Conservation (phyloP, 64 coral and sea anemone genomes). For the Pocillopora damicornis region DNA sequence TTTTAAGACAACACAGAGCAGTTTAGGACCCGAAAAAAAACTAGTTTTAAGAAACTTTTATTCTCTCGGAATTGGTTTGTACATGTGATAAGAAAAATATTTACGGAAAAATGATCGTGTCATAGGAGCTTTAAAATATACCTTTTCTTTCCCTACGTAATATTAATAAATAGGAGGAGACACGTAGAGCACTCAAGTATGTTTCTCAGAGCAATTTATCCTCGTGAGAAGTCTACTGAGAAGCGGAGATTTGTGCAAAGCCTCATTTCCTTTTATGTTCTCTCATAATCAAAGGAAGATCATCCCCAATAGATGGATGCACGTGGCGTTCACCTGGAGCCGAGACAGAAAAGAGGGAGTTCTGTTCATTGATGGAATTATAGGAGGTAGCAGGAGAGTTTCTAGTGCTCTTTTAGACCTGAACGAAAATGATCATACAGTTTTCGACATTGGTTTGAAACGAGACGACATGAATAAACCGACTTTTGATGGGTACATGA, state of each 20-base stretch:
- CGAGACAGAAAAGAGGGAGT: not conserved
- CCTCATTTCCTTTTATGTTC: not conserved
- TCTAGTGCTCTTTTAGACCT: not conserved
- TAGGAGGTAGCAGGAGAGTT: not conserved
- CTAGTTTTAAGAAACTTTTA: too few relatives aligned
- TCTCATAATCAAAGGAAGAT: not conserved
- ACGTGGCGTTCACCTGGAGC: constrained; percentile 11
- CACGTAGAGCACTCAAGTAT: too few relatives aligned
- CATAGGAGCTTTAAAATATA: too few relatives aligned
- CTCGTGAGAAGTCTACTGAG: not conserved
- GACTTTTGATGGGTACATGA: not conserved
- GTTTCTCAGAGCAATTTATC: too few relatives aligned
- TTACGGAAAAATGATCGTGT: too few relatives aligned
- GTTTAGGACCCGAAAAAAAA: too few relatives aligned
- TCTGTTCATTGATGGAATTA: not conserved
- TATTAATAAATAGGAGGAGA: too few relatives aligned
- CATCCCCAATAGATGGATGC: not conserved
- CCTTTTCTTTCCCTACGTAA: too few relatives aligned
- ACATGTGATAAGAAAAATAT: too few relatives aligned
- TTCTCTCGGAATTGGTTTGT: too few relatives aligned
- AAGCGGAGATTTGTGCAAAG: not conserved
- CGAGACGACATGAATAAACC: not conserved
- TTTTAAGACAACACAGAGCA: too few relatives aligned
- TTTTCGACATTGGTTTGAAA: constrained; percentile 10
- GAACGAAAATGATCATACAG: not conserved